These are phyloP conservation scores for Siniperca chuatsi DNA, from an alignment of 2,113 vertebrate genomes.

Conservation along the genomic window DNA sequence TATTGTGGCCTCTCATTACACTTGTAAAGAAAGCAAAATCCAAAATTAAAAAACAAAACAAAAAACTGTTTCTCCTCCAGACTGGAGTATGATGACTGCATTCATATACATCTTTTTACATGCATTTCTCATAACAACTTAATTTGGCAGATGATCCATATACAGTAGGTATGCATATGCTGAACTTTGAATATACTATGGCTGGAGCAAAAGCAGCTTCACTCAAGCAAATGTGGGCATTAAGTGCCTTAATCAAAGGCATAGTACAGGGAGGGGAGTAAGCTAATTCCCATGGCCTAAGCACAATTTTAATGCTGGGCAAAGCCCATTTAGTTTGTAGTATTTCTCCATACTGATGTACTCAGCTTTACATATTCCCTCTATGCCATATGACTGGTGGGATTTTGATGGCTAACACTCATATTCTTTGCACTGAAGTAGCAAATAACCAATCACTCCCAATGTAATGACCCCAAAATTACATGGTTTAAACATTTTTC, in stretches of 20 bases:
- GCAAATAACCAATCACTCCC: not conserved
- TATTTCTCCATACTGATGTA: not conserved
- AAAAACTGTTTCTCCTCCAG: not conserved
- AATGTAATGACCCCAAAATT: not conserved
- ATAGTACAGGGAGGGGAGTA: not conserved
- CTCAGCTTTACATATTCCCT: not conserved
- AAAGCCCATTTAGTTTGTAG: not conserved
- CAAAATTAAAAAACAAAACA: not conserved
- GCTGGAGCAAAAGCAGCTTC: not conserved
- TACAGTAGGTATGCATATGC: not conserved
- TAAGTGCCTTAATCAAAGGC: not conserved
- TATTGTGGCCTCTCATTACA: constrained; percentile 12
- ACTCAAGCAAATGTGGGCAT: not conserved
- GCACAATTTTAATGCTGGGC: too few species aligned
- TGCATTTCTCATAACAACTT: not conserved
- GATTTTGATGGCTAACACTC: not conserved
- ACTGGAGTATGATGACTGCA: not conserved
- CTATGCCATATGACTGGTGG: not conserved
- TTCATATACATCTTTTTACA: constrained; percentile 10
- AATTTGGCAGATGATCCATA: not conserved
- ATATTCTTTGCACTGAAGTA: not conserved
- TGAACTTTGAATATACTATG: not conserved
- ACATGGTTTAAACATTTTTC: not conserved
- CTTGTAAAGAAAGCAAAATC: constrained; percentile 6
- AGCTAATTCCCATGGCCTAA: not conserved